Evolutionary conservation across 2,113 vertebrate species (phyloP).

Genomic region (Corythaixoides concolor): DNA sequence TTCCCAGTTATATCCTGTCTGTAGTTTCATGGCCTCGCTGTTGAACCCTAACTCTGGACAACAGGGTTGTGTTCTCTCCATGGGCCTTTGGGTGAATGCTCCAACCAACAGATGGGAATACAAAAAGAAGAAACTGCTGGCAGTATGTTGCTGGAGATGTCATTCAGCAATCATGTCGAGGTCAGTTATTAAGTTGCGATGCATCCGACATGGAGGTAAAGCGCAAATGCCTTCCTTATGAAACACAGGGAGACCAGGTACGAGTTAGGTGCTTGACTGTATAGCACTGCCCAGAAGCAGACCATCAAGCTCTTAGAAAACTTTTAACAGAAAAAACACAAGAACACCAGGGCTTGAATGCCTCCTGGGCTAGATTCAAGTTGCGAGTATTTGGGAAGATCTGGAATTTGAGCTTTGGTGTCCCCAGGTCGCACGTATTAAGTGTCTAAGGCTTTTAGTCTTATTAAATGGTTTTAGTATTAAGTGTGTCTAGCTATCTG

Average conservation of each 20-base stretch:
- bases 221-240: neutral
- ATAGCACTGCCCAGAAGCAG: neutral
- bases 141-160: neutral
- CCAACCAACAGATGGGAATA: neutral
- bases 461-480: neutral
- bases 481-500: neutral
- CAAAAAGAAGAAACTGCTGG: neutral
- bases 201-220: neutral
- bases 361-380: neutral
- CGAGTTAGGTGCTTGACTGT: neutral
- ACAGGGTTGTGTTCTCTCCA: fast-evolving
- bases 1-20: neutral
- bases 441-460: neutral
- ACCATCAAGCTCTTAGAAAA: neutral
- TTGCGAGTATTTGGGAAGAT: neutral
- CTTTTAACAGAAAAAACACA: neutral
- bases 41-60: neutral
- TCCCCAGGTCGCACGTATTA: neutral
- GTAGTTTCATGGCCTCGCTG: neutral
- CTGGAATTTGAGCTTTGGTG: neutral
- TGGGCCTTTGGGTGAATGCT: neutral
- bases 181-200: neutral
- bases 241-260: neutral
- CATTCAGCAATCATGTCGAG: no score
- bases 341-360: neutral